Conservation (phyloP, 2,888 invertebrate genomes). For the Spodoptera picta region DNA sequence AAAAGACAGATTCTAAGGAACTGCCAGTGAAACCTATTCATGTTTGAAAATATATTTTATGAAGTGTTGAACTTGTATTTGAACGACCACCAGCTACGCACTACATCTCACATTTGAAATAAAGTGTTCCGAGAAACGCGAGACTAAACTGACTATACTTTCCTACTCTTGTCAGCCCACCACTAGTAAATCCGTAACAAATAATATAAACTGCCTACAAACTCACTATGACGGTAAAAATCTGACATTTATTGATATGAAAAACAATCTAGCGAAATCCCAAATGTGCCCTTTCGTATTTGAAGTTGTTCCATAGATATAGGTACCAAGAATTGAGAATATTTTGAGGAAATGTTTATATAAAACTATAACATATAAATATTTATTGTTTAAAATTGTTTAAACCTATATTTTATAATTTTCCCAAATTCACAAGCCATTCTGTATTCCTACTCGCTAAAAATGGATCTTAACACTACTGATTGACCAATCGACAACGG, state of each 20-base stretch:
- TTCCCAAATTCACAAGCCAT: no score
- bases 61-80: neutral
- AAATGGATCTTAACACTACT: no score
- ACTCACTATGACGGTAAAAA: constrained; percentile 10
- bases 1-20: constrained; percentile 8
- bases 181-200: constrained; percentile 1
- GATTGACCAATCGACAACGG: no score
- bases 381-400: no score
- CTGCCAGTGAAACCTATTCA: neutral
- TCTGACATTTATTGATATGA: constrained; percentile 20
- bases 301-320: constrained; percentile 1
- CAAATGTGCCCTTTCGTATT: neutral
- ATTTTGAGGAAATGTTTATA: no score
- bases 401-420: no score
- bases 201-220: constrained; percentile 5
- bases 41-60: neutral
- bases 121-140: constrained; percentile 11
- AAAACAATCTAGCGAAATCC: constrained; percentile 11
- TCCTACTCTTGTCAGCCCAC: neutral
- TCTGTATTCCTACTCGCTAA: no score
- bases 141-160: neutral
- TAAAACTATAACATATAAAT: no score
- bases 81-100: neutral
- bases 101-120: constrained; percentile 6
- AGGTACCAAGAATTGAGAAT: no score